These are phyloP conservation scores for Pogonomyrmex californicus DNA, from an alignment of 1,140 invertebrate species.

Conservation along the genomic window DNA sequence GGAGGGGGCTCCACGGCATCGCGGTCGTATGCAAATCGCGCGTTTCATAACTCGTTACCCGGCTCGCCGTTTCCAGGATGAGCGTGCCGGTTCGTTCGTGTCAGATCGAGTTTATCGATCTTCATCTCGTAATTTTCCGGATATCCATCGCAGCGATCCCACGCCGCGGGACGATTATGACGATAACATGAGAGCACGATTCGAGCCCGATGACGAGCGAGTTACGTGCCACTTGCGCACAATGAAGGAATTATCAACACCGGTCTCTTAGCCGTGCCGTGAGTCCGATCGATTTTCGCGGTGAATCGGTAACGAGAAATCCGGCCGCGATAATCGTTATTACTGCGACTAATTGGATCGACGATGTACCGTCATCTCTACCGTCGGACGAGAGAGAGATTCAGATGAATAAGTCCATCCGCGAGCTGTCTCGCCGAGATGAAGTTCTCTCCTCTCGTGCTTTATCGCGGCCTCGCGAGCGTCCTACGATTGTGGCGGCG, in stretches of 20 bases:
- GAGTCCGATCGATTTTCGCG: constrained; percentile 41
- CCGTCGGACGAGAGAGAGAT: constrained; percentile 66
- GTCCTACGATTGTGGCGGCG: constrained; percentile 59
- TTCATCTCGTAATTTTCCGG: constrained; percentile 28
- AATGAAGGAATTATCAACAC: constrained; percentile 34
- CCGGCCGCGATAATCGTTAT: constrained; percentile 65
- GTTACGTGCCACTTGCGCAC: constrained; percentile 19
- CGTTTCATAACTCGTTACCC: constrained; percentile 83
- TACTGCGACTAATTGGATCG: constrained; percentile 72
- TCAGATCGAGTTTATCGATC: constrained; percentile 12
- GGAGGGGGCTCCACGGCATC: constrained; percentile 55
- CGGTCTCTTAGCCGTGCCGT: not conserved
- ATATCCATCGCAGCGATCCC: constrained; percentile 7
- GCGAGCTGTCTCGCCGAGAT: constrained; percentile 25
- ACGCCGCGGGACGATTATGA: constrained; percentile 14
- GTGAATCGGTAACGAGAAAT: constrained; percentile 59
- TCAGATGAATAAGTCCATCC: constrained; percentile 55
- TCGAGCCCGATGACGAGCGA: constrained; percentile 20
- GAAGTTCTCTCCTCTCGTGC: constrained; percentile 41
- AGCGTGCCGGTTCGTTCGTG: constrained; percentile 55
- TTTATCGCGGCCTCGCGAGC: constrained; percentile 64
- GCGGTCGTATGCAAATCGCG: constrained; percentile 80
- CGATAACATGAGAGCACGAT: constrained; percentile 35
- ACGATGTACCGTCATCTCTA: constrained; percentile 46
- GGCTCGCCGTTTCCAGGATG: constrained; percentile 34